These are phyloP conservation scores for Zaprionus gabonicus DNA, from an alignment of 1,140 invertebrate genomes.

Conservation along the genomic window DNA sequence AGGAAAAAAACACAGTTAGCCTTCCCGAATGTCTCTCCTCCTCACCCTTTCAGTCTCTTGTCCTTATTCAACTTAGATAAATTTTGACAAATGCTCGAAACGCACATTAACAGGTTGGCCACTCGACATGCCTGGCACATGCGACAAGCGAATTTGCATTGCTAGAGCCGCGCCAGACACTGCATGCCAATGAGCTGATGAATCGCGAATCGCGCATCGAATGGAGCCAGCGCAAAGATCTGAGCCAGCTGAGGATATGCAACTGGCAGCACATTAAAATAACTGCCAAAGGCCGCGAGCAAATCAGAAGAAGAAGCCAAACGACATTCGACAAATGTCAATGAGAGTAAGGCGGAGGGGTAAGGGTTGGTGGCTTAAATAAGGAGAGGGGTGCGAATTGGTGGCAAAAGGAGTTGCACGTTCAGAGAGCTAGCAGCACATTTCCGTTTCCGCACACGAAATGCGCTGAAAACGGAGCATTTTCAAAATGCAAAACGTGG, in stretches of 20 bases:
- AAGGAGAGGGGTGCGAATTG: constrained; percentile 5
- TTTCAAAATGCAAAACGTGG: constrained; percentile 80
- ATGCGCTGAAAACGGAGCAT: constrained; percentile 76
- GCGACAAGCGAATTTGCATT: constrained; percentile 64
- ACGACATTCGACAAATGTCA: constrained; percentile 65
- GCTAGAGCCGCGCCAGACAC: constrained; percentile 46
- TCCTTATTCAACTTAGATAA: constrained; percentile 20
- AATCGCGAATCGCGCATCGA: constrained; percentile 12
- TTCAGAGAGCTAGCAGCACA: constrained; percentile 74
- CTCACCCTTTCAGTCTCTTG: neutral
- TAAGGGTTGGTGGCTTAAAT: constrained; percentile 4
- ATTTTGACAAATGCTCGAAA: constrained; percentile 3
- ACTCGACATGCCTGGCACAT: constrained; percentile 63
- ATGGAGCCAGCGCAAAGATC: constrained; percentile 18
- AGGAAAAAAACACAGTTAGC: neutral
- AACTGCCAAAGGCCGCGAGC: constrained; percentile 53
- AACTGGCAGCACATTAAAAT: constrained; percentile 76
- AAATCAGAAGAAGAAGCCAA: constrained; percentile 51
- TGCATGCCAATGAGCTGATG: constrained; percentile 71
- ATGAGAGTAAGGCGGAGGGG: constrained; percentile 30
- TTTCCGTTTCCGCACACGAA: constrained; percentile 81
- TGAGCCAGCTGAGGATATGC: constrained; percentile 45
- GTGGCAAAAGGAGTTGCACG: constrained; percentile 18
- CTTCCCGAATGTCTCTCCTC: neutral
- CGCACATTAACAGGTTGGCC: constrained; percentile 37